A percentile compares a stretch with the other conserved stretches of the same genome.
These are phyloP conservation scores for Venustoraphidia nigricollis DNA, from an alignment of 2,888 invertebrate genomes.

Conservation along the genomic window DNA sequence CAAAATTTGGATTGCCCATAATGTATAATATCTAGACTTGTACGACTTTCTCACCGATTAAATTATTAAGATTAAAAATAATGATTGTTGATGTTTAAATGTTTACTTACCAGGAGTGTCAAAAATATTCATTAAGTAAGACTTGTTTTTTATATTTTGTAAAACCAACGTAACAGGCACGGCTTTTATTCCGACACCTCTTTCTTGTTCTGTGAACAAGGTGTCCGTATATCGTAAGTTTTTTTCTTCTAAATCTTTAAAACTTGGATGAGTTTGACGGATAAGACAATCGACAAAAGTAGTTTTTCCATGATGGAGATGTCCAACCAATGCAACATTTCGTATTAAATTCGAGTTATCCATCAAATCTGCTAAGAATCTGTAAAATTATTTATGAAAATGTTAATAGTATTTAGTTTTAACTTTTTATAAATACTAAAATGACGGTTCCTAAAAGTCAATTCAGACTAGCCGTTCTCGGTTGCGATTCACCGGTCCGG, in stretches of 20 bases:
- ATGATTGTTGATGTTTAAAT: too few relatives aligned
- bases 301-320: slow-evolving; percentile 97
- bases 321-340: slow-evolving; percentile 90
- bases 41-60: too few relatives aligned
- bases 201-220: slow-evolving; percentile 89
- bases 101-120: slow-evolving; percentile 66
- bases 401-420: too few relatives aligned
- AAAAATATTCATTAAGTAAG: slow-evolving; percentile 91
- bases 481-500: too few relatives aligned
- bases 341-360: slow-evolving; percentile 90
- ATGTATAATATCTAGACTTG: too few relatives aligned
- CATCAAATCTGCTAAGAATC: slow-evolving; percentile 92
- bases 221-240: slow-evolving; percentile 88
- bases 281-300: slow-evolving; percentile 94
- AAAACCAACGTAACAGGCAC: slow-evolving; percentile 88
- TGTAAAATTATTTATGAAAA: slow-evolving; percentile 17
- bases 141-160: slow-evolving; percentile 88
- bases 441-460: too few relatives aligned
- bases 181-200: slow-evolving; percentile 94
- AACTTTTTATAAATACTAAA: too few relatives aligned
- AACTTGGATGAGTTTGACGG: slow-evolving; percentile 91
- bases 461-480: too few relatives aligned
- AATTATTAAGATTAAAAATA: too few relatives aligned
- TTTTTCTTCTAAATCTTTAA: slow-evolving; percentile 64
- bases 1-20: too few relatives aligned